These are phyloP conservation scores for Rhinogobius similis DNA, from an alignment of 2,113 vertebrate genomes.

Conservation along the genomic window DNA sequence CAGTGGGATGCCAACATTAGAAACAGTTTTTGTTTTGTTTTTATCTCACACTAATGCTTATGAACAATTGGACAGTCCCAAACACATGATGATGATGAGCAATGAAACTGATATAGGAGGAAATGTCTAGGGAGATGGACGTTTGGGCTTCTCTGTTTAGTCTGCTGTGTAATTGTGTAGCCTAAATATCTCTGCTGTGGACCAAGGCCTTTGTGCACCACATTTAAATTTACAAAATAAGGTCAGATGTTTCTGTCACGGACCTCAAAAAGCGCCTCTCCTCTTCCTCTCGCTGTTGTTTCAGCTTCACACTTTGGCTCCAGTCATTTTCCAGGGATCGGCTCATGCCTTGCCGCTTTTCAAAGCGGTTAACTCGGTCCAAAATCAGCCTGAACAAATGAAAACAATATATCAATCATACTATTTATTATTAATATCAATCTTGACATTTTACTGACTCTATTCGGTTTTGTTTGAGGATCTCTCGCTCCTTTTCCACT, in stretches of 20 bases:
- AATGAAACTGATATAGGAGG: no score
- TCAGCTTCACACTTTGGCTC: conserved; percentile 67
- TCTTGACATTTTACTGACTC: conserved; percentile 67
- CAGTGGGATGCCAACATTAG: no score
- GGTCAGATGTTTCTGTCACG: not conserved
- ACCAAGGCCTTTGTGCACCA: no score
- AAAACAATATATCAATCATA: not conserved
- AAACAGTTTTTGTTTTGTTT: no score
- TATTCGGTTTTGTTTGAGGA: conserved; percentile 68
- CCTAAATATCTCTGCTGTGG: no score
- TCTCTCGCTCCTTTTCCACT: conserved; percentile 72
- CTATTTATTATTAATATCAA: not conserved
- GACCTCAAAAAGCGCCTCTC: conserved; percentile 77
- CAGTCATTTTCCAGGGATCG: conserved; percentile 75
- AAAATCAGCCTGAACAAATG: conserved; percentile 59
- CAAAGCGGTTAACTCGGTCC: conserved; percentile 58
- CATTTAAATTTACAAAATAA: not conserved
- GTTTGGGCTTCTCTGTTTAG: no score
- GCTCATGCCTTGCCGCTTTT: conserved; percentile 66
- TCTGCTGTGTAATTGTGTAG: no score
- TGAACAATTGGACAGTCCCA: no score
- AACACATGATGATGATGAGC: no score
- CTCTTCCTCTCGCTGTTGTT: conserved; percentile 75
- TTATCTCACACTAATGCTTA: no score
- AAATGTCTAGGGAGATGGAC: no score